phyloP scores from a whole-genome alignment of 2,888 invertebrate species.

The Torymus texanus region DNA sequence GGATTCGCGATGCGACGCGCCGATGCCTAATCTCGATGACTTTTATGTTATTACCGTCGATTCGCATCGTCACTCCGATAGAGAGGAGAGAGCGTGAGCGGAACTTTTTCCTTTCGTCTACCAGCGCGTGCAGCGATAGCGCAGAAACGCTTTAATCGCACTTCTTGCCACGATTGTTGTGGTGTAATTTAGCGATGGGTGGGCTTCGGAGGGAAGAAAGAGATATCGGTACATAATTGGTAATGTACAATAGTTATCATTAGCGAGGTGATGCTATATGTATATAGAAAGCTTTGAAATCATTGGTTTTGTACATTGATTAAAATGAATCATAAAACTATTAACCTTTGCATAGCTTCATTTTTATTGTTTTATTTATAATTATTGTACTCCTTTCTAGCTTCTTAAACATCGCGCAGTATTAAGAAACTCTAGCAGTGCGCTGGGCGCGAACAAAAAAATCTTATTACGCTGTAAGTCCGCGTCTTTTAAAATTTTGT shows the following conservation, averaged over 20 bases:
- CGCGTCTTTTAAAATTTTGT: constrained; percentile 34
- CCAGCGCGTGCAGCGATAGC: neutral
- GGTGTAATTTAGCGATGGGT: constrained; percentile 13
- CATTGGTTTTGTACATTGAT: too few relatives aligned
- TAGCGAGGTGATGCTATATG: too few relatives aligned
- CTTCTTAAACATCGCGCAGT: neutral
- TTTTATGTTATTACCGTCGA: constrained; percentile 51
- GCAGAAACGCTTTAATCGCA: constrained; percentile 30
- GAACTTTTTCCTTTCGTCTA: neutral
- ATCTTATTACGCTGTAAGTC: constrained; percentile 13
- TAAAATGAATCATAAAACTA: too few relatives aligned
- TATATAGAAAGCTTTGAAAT: too few relatives aligned
- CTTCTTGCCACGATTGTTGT: constrained; percentile 29
- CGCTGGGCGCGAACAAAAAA: neutral
- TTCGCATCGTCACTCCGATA: constrained; percentile 53
- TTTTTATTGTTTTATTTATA: too few relatives aligned
- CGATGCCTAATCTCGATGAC: constrained; percentile 53
- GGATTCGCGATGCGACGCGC: constrained; percentile 53
- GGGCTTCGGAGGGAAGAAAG: too few relatives aligned
- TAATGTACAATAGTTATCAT: too few relatives aligned
- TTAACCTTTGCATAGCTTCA: too few relatives aligned
- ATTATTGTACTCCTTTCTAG: too few relatives aligned
- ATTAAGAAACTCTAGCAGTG: neutral
- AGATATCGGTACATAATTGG: too few relatives aligned
- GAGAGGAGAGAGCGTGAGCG: neutral